Percentiles rank a stretch among this genome's conserved stretches.
phyloP scores from a whole-genome alignment of 2,113 vertebrate species.

The Cairina moschata region DNA sequence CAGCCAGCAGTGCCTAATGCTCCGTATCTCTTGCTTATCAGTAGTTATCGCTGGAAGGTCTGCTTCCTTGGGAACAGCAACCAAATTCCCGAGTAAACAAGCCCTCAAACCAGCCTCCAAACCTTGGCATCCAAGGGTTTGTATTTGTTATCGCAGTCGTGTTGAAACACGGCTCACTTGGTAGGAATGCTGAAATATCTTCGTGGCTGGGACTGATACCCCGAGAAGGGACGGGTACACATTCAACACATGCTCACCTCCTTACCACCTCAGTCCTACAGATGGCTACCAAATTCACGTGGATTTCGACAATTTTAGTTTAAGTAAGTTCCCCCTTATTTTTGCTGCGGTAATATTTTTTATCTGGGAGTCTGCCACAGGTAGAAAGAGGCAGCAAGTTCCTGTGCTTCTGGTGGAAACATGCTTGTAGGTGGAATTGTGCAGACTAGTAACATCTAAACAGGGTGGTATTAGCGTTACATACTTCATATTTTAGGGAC shows the following conservation, averaged over 20 bases:
- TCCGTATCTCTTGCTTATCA: neutral
- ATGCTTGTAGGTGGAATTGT: neutral
- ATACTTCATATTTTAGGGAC: neutral
- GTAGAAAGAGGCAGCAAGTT: neutral
- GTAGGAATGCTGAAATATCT: neutral
- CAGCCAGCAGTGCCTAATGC: neutral
- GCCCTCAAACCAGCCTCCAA: neutral
- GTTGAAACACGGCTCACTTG: neutral
- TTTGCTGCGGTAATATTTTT: neutral
- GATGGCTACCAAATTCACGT: neutral
- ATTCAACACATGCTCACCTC: neutral
- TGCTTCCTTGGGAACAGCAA: neutral
- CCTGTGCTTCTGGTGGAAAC: neutral
- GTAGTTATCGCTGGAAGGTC: conserved; percentile 6
- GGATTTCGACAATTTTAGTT: neutral
- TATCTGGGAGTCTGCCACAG: neutral
- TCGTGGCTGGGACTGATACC: neutral
- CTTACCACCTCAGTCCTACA: neutral
- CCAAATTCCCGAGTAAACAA: neutral
- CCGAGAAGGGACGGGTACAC: neutral
- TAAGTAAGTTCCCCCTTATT: neutral
- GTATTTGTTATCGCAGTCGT: neutral
- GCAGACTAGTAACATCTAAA: neutral
- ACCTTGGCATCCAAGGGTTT: neutral
- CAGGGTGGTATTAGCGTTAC: neutral